Evolutionary conservation across 2,888 invertebrate species (phyloP).

Genomic region (Spatulosminthurus flaviceps): DNA sequence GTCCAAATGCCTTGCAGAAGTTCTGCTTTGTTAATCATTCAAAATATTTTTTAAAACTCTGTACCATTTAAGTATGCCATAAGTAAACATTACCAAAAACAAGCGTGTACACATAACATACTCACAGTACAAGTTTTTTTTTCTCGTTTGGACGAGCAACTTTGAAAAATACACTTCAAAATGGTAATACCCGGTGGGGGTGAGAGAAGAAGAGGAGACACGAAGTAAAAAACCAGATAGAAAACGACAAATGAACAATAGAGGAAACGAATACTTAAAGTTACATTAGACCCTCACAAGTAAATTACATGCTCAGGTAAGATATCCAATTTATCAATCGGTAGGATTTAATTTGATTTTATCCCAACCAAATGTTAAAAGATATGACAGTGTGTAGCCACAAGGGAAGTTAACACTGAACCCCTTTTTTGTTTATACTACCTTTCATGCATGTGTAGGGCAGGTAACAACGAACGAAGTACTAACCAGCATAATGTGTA

Average conservation of each 20-base stretch:
- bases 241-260: not conserved
- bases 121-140: too few species aligned
- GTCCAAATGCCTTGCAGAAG: not conserved
- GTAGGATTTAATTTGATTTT: conserved; percentile 31
- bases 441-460: not conserved
- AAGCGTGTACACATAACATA: too few species aligned
- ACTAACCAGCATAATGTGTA: too few species aligned
- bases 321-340: conserved; percentile 40
- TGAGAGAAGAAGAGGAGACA: too few species aligned
- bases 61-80: not conserved
- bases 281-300: conserved; percentile 31
- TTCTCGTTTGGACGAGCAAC: too few species aligned
- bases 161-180: too few species aligned
- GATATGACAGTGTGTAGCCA: not conserved
- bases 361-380: not conserved
- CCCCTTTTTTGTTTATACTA: not conserved
- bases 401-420: not conserved
- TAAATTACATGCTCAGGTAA: conserved; percentile 27
- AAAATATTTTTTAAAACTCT: not conserved
- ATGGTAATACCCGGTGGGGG: too few species aligned
- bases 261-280: conserved; percentile 30
- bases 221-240: too few species aligned
- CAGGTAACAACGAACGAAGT: too few species aligned
- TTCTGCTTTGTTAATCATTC: not conserved
- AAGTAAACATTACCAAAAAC: not conserved